Evolutionary conservation across 2,113 vertebrate genomes (phyloP).

Genomic region (Chaetodon auriga): DNA sequence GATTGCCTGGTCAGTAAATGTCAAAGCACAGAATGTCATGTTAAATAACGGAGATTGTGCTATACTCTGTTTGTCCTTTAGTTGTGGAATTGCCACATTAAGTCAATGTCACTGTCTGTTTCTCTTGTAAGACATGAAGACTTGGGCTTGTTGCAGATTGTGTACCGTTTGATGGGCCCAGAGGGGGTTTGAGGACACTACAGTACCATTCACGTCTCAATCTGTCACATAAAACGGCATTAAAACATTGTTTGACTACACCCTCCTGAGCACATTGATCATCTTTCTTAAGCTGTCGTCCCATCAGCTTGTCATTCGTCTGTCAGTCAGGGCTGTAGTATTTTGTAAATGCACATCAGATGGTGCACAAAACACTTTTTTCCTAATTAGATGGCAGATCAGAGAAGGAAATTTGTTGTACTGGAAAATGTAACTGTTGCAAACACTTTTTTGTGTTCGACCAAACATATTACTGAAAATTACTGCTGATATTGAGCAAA

Average conservation of each 20-base stretch:
- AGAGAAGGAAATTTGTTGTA: background rate
- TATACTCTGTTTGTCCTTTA: constrained; percentile 14
- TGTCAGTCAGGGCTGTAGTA: background rate
- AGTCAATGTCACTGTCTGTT: constrained; percentile 27
- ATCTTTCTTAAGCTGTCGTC: background rate
- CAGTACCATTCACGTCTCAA: background rate
- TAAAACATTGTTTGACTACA: background rate
- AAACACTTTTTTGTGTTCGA: background rate
- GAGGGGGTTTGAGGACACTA: background rate
- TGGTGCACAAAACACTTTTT: background rate
- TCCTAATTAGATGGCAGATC: background rate
- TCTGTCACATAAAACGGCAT: background rate
- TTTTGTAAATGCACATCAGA: background rate
- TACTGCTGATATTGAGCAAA: background rate
- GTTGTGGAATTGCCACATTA: background rate
- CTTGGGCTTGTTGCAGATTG: constrained; percentile 18
- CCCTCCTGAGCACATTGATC: background rate
- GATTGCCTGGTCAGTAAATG: constrained; percentile 76
- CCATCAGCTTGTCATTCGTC: background rate
- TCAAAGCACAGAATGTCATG: constrained; percentile 32
- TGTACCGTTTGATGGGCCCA: constrained; percentile 5
- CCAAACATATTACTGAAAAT: background rate
- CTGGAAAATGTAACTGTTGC: no score
- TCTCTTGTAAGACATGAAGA: background rate
- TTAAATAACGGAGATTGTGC: constrained; percentile 17